Evolutionary conservation across 2,797 vertebrate species (phyloP).

Genomic region (Coilia nasus): DNA sequence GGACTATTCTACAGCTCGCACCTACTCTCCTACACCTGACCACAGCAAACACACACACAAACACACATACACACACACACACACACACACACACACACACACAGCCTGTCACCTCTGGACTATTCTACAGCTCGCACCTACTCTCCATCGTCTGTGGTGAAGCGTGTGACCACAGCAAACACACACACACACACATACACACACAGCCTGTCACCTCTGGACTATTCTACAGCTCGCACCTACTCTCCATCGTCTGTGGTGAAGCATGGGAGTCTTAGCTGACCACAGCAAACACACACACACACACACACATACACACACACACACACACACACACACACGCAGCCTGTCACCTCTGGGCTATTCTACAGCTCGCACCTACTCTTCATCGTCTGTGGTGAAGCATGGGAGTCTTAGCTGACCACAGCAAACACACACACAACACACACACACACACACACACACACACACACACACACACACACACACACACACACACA

Average conservation of each 20-base stretch:
- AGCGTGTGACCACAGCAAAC: not conserved
- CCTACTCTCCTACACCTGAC: too few relatives aligned
- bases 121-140: not conserved
- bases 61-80: too few relatives aligned
- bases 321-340: too few relatives aligned
- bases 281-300: not conserved
- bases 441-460: not conserved
- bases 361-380: not conserved
- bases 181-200: too few relatives aligned
- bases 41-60: too few relatives aligned
- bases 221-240: not conserved
- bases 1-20: too few relatives aligned
- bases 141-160: not conserved
- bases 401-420: not conserved
- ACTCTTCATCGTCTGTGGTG: not conserved
- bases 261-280: not conserved
- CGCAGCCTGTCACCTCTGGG: not conserved
- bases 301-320: too few relatives aligned
- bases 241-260: not conserved
- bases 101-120: not conserved
- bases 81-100: too few relatives aligned
- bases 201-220: not conserved
- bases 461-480: constrained; percentile 30
- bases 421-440: too few relatives aligned
- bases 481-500: constrained; percentile 39